Conservation (phyloP, 2,113 vertebrate species). For the Nettapus auritus region DNA sequence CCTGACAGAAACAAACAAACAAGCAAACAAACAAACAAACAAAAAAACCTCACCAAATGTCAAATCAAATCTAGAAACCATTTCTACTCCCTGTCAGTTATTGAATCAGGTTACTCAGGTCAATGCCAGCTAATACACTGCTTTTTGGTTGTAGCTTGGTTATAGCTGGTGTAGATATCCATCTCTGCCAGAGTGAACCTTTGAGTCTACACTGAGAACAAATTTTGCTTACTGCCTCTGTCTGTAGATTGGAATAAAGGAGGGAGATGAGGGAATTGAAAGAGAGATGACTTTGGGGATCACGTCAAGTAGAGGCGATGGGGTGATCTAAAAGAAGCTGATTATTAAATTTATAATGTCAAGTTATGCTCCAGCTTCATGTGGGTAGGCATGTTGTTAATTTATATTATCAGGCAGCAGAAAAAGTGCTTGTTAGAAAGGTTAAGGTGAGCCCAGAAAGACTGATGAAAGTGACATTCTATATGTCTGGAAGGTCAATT, state of each 20-base stretch:
- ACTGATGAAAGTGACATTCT: conserved; percentile 10
- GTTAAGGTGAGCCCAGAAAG: neutral
- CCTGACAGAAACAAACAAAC: no score
- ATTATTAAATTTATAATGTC: neutral
- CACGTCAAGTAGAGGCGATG: neutral
- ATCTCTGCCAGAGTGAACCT: neutral
- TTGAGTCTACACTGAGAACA: neutral
- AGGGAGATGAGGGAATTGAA: neutral
- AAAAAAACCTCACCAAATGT: neutral
- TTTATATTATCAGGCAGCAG: neutral
- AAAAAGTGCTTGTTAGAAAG: conserved; percentile 2
- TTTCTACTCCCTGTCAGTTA: neutral
- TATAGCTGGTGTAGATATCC: neutral
- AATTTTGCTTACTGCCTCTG: neutral
- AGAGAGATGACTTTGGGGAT: neutral
- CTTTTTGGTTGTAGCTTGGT: neutral
- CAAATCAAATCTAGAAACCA: neutral
- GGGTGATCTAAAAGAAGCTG: neutral
- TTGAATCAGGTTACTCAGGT: neutral
- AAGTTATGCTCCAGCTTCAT: neutral
- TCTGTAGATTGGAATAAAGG: neutral
- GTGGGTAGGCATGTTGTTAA: neutral
- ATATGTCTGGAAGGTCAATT: conserved; percentile 12
- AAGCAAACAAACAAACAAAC: neutral
- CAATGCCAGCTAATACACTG: neutral